phyloP scores from a whole-genome alignment of 2,113 vertebrate genomes.

The Nothoprocta pentlandii region DNA sequence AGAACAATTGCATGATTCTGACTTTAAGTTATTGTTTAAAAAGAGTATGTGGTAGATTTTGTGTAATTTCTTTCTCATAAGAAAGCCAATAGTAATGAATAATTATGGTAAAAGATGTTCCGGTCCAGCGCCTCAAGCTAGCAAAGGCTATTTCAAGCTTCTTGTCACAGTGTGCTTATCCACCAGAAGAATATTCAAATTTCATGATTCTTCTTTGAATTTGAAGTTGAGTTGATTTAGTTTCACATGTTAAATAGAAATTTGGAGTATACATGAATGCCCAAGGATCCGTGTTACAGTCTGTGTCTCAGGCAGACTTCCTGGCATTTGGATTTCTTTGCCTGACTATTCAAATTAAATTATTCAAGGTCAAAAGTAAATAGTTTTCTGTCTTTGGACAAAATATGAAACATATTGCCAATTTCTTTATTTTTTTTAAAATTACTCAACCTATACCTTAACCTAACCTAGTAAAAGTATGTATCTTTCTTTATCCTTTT shows the following conservation, averaged over 20 bases:
- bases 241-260: neutral
- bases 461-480: too few relatives aligned
- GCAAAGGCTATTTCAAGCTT: neutral
- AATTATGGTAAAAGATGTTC: neutral
- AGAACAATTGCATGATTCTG: neutral
- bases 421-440: neutral
- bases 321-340: neutral
- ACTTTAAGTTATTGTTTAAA: neutral
- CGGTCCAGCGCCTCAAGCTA: neutral
- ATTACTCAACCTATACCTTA: neutral
- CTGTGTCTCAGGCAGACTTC: neutral
- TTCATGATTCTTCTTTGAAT: neutral
- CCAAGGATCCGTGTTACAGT: neutral
- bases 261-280: neutral
- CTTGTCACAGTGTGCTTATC: neutral
- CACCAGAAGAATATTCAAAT: neutral
- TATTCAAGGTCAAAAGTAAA: rapidly evolving
- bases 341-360: neutral
- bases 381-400: neutral
- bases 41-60: neutral
- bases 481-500: neutral
- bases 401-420: too few relatives aligned
- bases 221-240: neutral
- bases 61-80: neutral
- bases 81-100: neutral